phyloP scores from a whole-genome alignment of 2,113 vertebrate genomes.

The Globicephala melas region DNA sequence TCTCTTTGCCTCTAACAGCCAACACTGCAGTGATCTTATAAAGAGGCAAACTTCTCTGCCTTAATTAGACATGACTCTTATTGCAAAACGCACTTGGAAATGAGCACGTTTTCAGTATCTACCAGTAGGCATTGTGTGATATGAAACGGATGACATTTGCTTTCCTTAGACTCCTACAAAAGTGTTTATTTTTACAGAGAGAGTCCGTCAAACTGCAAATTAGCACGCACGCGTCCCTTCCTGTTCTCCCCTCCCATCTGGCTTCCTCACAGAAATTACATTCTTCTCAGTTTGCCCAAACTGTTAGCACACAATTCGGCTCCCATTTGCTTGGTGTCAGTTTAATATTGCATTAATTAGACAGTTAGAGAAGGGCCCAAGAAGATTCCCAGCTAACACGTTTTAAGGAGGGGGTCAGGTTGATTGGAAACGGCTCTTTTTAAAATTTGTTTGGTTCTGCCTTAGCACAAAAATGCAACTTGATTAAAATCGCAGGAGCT shows the following conservation, averaged over 20 bases:
- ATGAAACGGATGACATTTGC: conserved; percentile 64
- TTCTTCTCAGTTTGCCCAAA: conserved; percentile 43
- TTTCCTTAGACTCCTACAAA: conserved; percentile 68
- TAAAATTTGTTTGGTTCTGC: conserved; percentile 58
- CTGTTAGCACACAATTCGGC: conserved; percentile 54
- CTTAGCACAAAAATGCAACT: conserved; percentile 41
- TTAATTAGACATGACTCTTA: conserved; percentile 18
- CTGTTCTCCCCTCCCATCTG: conserved; percentile 55
- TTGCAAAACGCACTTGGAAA: conserved; percentile 26
- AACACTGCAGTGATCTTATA: not conserved
- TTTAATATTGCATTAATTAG: conserved; percentile 55
- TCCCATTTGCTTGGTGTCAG: conserved; percentile 56
- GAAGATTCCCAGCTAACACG: conserved; percentile 39
- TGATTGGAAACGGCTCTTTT: conserved; percentile 53
- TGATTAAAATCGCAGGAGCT: conserved; percentile 53
- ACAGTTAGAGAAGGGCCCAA: conserved; percentile 56
- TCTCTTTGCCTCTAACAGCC: not conserved
- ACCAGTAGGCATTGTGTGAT: conserved; percentile 48
- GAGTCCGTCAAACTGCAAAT: conserved; percentile 70
- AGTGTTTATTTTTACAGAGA: conserved; percentile 74
- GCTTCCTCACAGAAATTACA: conserved; percentile 46
- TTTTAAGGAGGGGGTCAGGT: conserved; percentile 13
- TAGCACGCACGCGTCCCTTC: conserved; percentile 62
- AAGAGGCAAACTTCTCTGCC: not conserved
- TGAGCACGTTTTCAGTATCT: conserved; percentile 31